Conservation (phyloP, 2,888 invertebrate genomes). For the Taenaris catops region DNA sequence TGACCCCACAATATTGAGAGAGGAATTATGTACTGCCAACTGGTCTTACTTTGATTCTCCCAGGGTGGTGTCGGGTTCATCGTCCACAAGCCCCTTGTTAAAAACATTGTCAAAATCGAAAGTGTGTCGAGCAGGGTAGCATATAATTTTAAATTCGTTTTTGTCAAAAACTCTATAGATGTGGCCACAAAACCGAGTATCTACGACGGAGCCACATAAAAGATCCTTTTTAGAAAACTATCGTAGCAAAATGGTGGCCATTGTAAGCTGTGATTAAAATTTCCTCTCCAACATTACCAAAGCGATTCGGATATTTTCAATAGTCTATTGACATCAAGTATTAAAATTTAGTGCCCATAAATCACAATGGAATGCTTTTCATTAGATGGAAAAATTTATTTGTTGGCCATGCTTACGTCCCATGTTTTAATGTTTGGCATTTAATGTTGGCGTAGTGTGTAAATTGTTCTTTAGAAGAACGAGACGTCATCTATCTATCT, state of each 20-base stretch:
- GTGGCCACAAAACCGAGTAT: constrained; percentile 3
- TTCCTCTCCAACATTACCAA: constrained; percentile 12
- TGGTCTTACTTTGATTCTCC: no score
- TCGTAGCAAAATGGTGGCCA: constrained; percentile 12
- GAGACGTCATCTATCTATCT: no score
- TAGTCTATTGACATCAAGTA: constrained; percentile 15
- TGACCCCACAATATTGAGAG: no score
- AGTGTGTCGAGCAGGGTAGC: no score
- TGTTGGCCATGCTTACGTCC: not conserved
- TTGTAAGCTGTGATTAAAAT: constrained; percentile 23
- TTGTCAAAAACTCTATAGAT: not conserved
- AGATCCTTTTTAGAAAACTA: constrained; percentile 16
- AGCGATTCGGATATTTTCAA: constrained; percentile 9
- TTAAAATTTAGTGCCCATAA: constrained; percentile 15
- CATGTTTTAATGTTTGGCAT: no score
- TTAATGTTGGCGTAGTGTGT: no score
- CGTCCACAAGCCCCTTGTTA: no score
- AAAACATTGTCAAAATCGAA: no score
- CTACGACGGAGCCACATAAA: constrained; percentile 5
- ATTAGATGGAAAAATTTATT: constrained; percentile 4
- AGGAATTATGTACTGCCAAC: no score
- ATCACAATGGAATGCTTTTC: constrained; percentile 13
- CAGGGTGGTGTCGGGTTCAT: no score
- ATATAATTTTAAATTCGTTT: no score
- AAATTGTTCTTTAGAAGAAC: no score